These are phyloP conservation scores for Phylloscopus collybita DNA, from an alignment of 2,797 vertebrate species.

Conservation along the genomic window DNA sequence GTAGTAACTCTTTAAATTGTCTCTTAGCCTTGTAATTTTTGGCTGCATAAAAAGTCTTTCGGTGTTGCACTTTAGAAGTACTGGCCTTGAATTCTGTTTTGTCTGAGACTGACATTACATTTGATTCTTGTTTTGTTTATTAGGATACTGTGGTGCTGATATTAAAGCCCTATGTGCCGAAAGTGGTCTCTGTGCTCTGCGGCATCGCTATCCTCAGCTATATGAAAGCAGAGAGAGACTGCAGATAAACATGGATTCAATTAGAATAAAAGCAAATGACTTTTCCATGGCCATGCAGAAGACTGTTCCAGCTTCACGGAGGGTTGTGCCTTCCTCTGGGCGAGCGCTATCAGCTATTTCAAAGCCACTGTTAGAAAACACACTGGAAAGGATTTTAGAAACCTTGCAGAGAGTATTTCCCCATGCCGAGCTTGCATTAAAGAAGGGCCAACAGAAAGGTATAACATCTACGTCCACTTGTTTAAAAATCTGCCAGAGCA, in stretches of 20 bases:
- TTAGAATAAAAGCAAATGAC: slow-evolving; percentile 85
- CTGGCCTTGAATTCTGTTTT: background rate
- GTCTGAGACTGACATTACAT: background rate
- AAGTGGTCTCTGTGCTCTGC: slow-evolving; percentile 89
- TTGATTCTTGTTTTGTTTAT: background rate
- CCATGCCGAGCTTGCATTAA: slow-evolving; percentile 82
- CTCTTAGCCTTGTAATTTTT: background rate
- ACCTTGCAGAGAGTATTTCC: slow-evolving; percentile 87
- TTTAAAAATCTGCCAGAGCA: background rate
- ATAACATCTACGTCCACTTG: background rate
- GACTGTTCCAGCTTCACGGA: slow-evolving; percentile 88
- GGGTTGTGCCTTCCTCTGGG: slow-evolving; percentile 86
- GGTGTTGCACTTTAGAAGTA: background rate
- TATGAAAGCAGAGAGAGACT: slow-evolving; percentile 89
- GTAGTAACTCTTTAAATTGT: background rate
- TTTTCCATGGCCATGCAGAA: slow-evolving; percentile 90
- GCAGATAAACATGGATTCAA: slow-evolving; percentile 85
- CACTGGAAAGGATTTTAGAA: slow-evolving; percentile 79
- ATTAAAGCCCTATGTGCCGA: slow-evolving; percentile 92
- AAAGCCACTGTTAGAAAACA: slow-evolving; percentile 83
- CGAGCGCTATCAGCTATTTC: slow-evolving; percentile 81
- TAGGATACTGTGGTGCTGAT: slow-evolving; percentile 83
- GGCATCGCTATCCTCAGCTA: slow-evolving; percentile 91
- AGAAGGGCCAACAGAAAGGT: slow-evolving; percentile 78
- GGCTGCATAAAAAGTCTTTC: background rate